A percentile compares a stretch with the other conserved stretches of the same genome.
These are phyloP conservation scores for Cheirogaleus medius DNA, from an alignment of 2,113 vertebrate genomes.

Conservation along the genomic window DNA sequence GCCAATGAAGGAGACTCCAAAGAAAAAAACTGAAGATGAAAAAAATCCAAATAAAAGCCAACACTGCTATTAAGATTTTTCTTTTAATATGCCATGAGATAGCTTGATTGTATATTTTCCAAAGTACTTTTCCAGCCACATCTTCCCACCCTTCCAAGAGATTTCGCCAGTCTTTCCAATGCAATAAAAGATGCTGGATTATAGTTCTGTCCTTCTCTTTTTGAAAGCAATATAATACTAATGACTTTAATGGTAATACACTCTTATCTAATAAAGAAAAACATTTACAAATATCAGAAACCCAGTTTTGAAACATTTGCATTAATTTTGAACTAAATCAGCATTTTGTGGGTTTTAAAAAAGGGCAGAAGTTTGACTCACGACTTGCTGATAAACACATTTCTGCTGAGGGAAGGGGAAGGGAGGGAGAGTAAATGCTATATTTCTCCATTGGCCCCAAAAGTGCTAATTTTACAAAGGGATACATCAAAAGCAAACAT, in stretches of 20 bases:
- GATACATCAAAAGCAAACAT: slow-evolving; percentile 91
- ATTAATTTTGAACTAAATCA: slow-evolving; percentile 69
- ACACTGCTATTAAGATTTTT: slow-evolving; percentile 76
- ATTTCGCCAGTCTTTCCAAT: slow-evolving; percentile 67
- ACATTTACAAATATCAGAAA: slow-evolving; percentile 79
- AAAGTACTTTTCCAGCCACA: slow-evolving; percentile 70
- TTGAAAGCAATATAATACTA: slow-evolving; percentile 76
- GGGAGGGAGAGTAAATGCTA: slow-evolving; percentile 69
- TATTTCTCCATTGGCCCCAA: slow-evolving; percentile 82
- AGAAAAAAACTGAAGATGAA: slow-evolving; percentile 58
- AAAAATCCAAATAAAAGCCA: slow-evolving; percentile 73
- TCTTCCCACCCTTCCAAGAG: slow-evolving; percentile 68
- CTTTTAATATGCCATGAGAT: slow-evolving; percentile 78
- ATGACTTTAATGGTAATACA: slow-evolving; percentile 66
- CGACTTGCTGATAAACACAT: slow-evolving; percentile 68
- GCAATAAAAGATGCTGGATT: slow-evolving; percentile 72
- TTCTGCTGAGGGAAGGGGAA: slow-evolving; percentile 58
- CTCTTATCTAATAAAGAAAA: slow-evolving; percentile 72
- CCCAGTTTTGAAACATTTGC: slow-evolving; percentile 74
- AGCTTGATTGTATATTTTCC: slow-evolving; percentile 76
- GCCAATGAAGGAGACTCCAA: slow-evolving; percentile 21
- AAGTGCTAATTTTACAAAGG: slow-evolving; percentile 81
- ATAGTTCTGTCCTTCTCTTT: slow-evolving; percentile 59
- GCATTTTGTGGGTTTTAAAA: slow-evolving; percentile 60
- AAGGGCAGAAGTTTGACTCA: slow-evolving; percentile 74